Evolutionary conservation across 2,888 invertebrate genomes (phyloP), one percentile per base, ranked within the genome.

Genomic region (Cerastis leucographa): DNA sequence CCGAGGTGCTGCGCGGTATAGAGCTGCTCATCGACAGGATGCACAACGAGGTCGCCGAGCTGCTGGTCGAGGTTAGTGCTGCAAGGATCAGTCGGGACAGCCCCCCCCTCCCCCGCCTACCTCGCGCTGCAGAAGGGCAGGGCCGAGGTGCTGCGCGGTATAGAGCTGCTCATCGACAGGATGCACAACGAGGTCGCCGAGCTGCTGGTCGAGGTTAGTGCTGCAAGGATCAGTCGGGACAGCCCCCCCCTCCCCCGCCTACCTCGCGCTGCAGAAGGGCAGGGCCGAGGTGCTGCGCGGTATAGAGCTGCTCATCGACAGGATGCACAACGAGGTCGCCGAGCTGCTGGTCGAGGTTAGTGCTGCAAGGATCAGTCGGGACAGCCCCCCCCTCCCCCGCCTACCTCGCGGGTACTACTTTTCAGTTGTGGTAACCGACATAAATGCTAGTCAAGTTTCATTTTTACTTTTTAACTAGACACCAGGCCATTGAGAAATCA

Each of bases 21-120:
- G 99, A 99, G 93, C 98, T 99, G 94, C 97, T 99, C 71, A 99
- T 99, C 78, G 99, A 99, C 88, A 98, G 99, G 93, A 99, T 99
- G 98, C 98, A 98, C 89, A 97, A 97, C 62, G 99, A 99, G 92
- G 98, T 99, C 93, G 98, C 98, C 0, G 99, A 99, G 85, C 97
- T 99, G 42, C 97, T 99, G 65, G 98, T 99, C 6, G 99, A 99
- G 97, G 99, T 99, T 7, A 74, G 83, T 25, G 2, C 25, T 35
- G 35, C 35, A 35, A 35, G 35, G 35, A 35, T 35, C 35, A 35
- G 35, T 2, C 35, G 35, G 35, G 35, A 35, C 35, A 35, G 35
- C 35, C 35, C 35, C 35, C 35, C 35, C 35, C 35, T 35, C 35
- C 35, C 91, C 98, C 98, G 83, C 99, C 35, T 99, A 99, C 86